Evolutionary conservation across 1,140 invertebrate species (phyloP).

Genomic region (Chrysomallon squamiferum): DNA sequence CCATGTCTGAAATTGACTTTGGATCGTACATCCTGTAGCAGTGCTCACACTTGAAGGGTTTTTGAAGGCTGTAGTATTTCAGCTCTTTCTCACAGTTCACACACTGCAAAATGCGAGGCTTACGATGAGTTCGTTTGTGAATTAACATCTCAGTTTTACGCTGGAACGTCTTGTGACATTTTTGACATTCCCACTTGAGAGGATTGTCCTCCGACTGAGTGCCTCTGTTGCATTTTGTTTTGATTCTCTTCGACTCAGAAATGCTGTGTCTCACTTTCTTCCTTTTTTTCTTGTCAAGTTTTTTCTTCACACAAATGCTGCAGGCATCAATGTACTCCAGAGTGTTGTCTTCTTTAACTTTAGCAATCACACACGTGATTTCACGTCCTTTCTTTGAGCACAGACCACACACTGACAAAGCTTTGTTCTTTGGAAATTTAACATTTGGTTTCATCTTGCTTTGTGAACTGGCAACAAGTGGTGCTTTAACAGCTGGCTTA

Average conservation of each 20-base stretch:
- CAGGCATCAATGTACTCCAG: background rate
- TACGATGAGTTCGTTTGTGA: background rate
- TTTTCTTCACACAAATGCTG: background rate
- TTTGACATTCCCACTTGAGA: background rate
- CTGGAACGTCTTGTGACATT: background rate
- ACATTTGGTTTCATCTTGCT: no score
- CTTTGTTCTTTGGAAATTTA: no score
- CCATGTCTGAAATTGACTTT: background rate
- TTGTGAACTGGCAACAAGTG: no score
- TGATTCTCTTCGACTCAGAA: background rate
- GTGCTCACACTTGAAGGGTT: background rate
- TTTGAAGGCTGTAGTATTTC: background rate
- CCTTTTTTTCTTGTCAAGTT: background rate
- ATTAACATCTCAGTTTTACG: background rate
- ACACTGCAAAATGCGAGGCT: background rate
- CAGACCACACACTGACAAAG: background rate
- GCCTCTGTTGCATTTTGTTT: background rate
- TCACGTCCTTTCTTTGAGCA: background rate
- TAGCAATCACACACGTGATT: conserved; percentile 1
- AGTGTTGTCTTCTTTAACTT: background rate
- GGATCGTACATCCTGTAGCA: background rate
- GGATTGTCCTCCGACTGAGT: background rate
- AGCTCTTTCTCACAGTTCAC: background rate
- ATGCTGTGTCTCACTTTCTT: background rate
- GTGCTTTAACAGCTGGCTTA: no score